phyloP scores from a whole-genome alignment of 2,888 invertebrate species.

The Sericinus montela region DNA sequence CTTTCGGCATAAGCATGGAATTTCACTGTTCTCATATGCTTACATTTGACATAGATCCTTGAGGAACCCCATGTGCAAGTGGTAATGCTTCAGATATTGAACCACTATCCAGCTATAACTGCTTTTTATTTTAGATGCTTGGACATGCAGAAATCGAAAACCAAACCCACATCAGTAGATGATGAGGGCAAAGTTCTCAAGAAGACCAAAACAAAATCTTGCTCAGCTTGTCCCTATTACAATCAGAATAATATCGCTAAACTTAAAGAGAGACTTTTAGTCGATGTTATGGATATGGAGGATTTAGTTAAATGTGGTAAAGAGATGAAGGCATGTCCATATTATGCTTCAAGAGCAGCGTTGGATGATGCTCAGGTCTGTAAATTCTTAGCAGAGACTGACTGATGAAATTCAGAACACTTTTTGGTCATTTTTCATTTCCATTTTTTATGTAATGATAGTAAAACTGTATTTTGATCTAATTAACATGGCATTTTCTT shows the following conservation, averaged over 20 bases:
- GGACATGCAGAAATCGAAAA: conserved; percentile 86
- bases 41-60: no score
- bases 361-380: conserved; percentile 88
- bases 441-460: no score
- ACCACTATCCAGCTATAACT: background rate
- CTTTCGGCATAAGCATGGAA: no score
- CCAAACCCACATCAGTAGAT: conserved; percentile 74
- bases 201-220: conserved; percentile 75
- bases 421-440: no score
- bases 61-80: no score
- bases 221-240: conserved; percentile 84
- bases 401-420: no score
- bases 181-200: conserved; percentile 82
- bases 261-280: conserved; percentile 82
- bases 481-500: no score
- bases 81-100: no score
- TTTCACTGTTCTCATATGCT: no score
- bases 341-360: conserved; percentile 93
- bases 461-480: no score
- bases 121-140: conserved; percentile 79
- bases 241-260: conserved; percentile 80
- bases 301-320: conserved; percentile 86
- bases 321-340: conserved; percentile 91
- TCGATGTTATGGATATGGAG: conserved; percentile 91
- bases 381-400: no score